These are phyloP conservation scores for Mirza zaza DNA, from an alignment of 2,113 vertebrate genomes.

Conservation along the genomic window DNA sequence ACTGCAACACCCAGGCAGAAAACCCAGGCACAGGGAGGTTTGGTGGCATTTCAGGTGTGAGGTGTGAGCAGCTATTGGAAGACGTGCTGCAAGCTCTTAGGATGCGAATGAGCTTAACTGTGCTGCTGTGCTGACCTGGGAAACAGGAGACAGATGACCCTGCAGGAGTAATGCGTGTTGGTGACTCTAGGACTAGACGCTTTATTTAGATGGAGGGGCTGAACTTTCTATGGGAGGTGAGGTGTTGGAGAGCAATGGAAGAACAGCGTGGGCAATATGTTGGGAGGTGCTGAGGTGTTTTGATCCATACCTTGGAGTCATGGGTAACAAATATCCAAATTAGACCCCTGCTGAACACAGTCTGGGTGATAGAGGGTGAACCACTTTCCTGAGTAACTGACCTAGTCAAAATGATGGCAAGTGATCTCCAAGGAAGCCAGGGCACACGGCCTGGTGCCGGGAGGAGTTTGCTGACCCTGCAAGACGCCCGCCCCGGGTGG, in stretches of 20 bases:
- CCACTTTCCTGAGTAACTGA: neutral
- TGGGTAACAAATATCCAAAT: neutral
- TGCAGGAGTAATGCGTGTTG: neutral
- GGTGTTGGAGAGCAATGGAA: neutral
- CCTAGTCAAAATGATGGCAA: neutral
- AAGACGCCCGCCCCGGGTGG: no score
- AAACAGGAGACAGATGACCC: neutral
- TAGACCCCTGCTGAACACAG: neutral
- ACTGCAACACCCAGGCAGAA: neutral
- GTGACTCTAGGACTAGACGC: neutral
- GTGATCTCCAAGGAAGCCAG: no score
- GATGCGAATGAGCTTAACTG: no score
- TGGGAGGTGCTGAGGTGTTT: neutral
- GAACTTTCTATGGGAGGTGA: neutral
- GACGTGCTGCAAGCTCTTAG: accelerated
- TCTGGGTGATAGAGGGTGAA: neutral
- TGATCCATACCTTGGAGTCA: neutral
- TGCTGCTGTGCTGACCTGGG: accelerated
- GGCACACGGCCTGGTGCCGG: neutral
- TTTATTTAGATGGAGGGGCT: neutral
- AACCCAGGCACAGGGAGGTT: neutral
- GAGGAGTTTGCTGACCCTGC: neutral
- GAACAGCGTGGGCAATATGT: neutral
- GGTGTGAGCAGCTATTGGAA: neutral
- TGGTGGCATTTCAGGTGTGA: neutral